A percentile compares a stretch with the other conserved stretches of the same genome.
Conservation (phyloP, 2,888 invertebrate species). For the Coelogynopora nodosa region DNA sequence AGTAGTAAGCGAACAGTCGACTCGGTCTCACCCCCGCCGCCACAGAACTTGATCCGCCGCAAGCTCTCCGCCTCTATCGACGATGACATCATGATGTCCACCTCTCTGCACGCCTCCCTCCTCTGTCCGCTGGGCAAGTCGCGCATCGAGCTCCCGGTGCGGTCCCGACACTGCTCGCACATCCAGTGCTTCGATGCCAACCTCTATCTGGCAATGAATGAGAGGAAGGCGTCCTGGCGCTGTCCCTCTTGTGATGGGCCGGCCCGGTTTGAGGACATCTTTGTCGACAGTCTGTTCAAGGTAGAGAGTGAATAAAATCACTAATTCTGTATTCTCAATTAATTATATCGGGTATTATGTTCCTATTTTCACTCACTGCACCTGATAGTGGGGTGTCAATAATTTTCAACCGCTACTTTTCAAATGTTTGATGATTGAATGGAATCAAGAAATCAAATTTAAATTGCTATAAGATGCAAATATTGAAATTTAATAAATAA, state of each 20-base stretch:
- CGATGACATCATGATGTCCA: constrained; percentile 35
- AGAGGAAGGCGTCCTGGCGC: constrained; percentile 38
- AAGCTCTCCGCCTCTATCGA: not conserved
- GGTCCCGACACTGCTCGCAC: constrained; percentile 37
- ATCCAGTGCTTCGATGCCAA: constrained; percentile 46
- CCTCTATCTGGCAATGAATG: constrained; percentile 45
- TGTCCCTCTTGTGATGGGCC: constrained; percentile 45
- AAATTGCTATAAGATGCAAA: too few relatives aligned
- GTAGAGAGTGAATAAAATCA: not conserved
- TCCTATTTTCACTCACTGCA: too few relatives aligned
- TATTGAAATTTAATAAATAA: too few relatives aligned
- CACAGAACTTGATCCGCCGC: not conserved
- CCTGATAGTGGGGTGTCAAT: too few relatives aligned
- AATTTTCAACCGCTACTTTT: too few relatives aligned
- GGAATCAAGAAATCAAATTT: too few relatives aligned
- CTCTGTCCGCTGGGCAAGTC: constrained; percentile 41
- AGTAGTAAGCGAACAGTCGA: too few relatives aligned
- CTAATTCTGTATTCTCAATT: not conserved
- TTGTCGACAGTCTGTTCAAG: constrained; percentile 37
- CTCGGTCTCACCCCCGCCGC: not conserved
- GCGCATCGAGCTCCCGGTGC: constrained; percentile 40
- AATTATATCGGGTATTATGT: too few relatives aligned
- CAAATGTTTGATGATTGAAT: too few relatives aligned
- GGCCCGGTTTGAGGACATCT: constrained; percentile 29
- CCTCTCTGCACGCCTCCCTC: constrained; percentile 36